These are phyloP conservation scores for Eristalinus aeneus DNA, from an alignment of 2,888 invertebrate species.

Conservation along the genomic window DNA sequence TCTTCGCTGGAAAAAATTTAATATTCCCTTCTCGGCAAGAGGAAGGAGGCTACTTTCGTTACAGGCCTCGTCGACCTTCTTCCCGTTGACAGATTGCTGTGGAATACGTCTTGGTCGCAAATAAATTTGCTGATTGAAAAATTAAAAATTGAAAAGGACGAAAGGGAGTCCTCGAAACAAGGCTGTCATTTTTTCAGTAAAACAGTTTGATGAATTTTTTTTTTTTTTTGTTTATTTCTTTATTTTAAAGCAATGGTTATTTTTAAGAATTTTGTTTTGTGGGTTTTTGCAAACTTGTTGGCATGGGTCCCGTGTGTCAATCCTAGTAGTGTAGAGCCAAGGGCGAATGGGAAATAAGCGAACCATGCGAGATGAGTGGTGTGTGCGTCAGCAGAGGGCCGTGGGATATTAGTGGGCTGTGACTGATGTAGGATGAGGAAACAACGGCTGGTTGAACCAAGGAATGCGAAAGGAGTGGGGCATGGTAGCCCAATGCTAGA, in stretches of 20 bases:
- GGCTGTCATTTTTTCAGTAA: background rate
- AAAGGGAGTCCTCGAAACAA: background rate
- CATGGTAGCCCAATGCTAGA: constrained; percentile 75
- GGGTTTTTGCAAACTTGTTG: background rate
- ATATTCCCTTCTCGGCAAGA: no score
- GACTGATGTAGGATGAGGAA: constrained; percentile 70
- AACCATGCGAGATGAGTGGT: constrained; percentile 47
- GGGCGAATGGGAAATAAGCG: constrained; percentile 73
- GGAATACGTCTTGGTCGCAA: background rate
- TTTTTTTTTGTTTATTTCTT: background rate
- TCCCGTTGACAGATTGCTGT: background rate
- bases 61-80: no score
- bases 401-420: constrained; percentile 55
- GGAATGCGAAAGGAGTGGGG: constrained; percentile 75
- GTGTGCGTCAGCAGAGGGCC: constrained; percentile 22
- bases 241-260: constrained; percentile 6
- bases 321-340: constrained; percentile 69
- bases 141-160: background rate
- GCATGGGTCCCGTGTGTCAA: background rate
- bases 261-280: constrained; percentile 4
- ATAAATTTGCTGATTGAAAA: background rate
- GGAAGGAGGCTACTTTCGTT: no score
- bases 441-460: constrained; percentile 76
- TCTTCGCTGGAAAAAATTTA: no score
- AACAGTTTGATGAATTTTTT: background rate